Conservation (phyloP, 35 echinoderm and acorn worm genomes). For the Nesometra sesokonis region DNA sequence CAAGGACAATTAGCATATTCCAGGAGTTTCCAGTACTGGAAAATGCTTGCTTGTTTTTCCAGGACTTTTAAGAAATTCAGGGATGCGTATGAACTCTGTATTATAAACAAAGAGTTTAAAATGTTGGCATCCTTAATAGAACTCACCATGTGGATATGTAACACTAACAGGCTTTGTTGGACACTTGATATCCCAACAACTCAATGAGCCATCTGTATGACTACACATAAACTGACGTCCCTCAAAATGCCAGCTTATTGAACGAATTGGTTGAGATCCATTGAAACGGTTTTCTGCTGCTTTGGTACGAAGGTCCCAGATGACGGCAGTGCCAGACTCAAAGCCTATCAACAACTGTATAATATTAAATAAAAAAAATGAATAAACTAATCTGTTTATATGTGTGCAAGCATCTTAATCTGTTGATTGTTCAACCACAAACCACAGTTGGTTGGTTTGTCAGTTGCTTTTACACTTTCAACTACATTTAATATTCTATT, state of each 20-base stretch:
- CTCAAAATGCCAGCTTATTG: conserved; percentile 84
- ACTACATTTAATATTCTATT: no score
- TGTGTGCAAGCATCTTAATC: no score
- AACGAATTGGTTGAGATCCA: conserved; percentile 72
- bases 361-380: neutral
- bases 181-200: conserved; percentile 76
- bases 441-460: no score
- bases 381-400: no score
- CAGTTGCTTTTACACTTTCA: neutral
- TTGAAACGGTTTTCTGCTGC: conserved; percentile 82
- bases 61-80: no score
- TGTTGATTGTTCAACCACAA: no score
- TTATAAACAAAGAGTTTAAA: neutral
- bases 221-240: conserved; percentile 95
- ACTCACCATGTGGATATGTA: conserved; percentile 93
- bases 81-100: no score
- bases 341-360: conserved; percentile 93
- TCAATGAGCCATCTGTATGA: conserved; percentile 89
- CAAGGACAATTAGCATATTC: no score
- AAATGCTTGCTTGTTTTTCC: no score
- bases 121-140: neutral
- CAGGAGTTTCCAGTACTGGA: no score
- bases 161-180: conserved; percentile 77
- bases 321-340: conserved; percentile 75
- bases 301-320: conserved; percentile 86